Evolutionary conservation across 1,140 invertebrate species (phyloP).

Genomic region (Zaprionus ghesquierei): DNA sequence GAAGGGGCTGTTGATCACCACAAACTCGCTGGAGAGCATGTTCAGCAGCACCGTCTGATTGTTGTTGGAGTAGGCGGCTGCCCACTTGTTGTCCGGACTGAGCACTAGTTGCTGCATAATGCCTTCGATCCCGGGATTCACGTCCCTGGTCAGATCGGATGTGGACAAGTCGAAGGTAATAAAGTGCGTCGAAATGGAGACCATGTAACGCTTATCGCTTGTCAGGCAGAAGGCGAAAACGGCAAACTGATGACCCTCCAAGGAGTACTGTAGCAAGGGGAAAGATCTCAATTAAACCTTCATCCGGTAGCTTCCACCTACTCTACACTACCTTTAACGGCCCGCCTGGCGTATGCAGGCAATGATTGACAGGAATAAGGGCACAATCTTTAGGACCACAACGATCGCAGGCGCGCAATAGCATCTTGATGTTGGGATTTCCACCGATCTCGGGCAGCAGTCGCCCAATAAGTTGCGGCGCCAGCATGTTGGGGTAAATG

Average conservation of each 20-base stretch:
- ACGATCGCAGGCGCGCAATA: conserved; percentile 94
- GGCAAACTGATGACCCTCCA: conserved; percentile 98
- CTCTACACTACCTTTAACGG: conserved; percentile 90
- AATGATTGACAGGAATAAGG: conserved; percentile 96
- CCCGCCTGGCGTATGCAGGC: conserved; percentile 97
- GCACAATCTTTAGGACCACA: conserved; percentile 94
- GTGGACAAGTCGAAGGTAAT: conserved; percentile 98
- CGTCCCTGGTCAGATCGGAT: conserved; percentile 94
- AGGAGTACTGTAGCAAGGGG: conserved; percentile 89
- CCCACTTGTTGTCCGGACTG: conserved; percentile 97
- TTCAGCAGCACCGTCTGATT: conserved; percentile 95
- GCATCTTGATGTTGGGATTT: conserved; percentile 90
- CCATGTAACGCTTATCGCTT: conserved; percentile 95
- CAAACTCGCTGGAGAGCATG: conserved; percentile 95
- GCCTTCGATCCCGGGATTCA: conserved; percentile 95
- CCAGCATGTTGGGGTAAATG: conserved; percentile 97
- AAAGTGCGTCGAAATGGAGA: conserved; percentile 98
- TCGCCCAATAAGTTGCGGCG: conserved; percentile 95
- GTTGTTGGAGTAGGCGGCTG: conserved; percentile 97
- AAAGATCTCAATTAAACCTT: not conserved
- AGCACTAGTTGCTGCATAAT: conserved; percentile 98
- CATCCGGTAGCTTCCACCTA: not conserved
- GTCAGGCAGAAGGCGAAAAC: conserved; percentile 97
- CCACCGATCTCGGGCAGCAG: conserved; percentile 94
- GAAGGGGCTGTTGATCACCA: conserved; percentile 92